Evolutionary conservation across 2,888 invertebrate species (phyloP).

Genomic region (Caenorhabditis wallacei): DNA sequence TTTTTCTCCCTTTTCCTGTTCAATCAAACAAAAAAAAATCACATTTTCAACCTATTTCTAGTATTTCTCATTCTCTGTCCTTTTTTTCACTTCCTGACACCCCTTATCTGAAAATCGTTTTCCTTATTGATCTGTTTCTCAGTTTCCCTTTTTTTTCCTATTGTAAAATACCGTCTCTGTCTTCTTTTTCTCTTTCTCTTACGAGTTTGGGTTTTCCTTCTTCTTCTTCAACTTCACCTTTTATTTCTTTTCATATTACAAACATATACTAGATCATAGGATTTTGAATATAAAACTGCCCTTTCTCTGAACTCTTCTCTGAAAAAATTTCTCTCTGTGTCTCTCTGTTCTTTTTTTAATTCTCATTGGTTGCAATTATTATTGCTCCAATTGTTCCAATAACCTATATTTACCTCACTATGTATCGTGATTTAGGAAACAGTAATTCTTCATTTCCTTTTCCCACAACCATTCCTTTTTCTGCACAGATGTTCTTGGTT

Average conservation of each 20-base stretch:
- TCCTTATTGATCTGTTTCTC: conserved; percentile 16
- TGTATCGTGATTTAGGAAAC: conserved; percentile 29
- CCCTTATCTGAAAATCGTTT: not conserved
- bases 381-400: not conserved
- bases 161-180: conserved; percentile 7
- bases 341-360: conserved; percentile 9
- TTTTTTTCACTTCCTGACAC: not conserved
- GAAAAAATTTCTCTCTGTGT: not conserved
- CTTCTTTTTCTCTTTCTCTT: conserved; percentile 32
- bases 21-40: not conserved
- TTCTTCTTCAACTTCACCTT: conserved; percentile 21
- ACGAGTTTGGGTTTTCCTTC: conserved; percentile 36
- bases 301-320: conserved; percentile 21
- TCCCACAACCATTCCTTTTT: conserved; percentile 31
- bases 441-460: conserved; percentile 12
- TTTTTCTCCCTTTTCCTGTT: not conserved
- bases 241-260: conserved; percentile 54
- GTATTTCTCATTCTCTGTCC: conserved; percentile 14
- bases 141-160: conserved; percentile 1
- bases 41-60: conserved; percentile 42
- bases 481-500: conserved; percentile 3
- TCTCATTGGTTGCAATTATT: not conserved
- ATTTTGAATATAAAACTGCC: conserved; percentile 41
- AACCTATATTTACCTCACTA: conserved; percentile 24
- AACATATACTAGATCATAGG: conserved; percentile 32